Percentiles rank a stretch among this genome's conserved stretches.
Evolutionary conservation across 2,113 vertebrate species (phyloP).

Genomic region (Rhineura floridana): DNA sequence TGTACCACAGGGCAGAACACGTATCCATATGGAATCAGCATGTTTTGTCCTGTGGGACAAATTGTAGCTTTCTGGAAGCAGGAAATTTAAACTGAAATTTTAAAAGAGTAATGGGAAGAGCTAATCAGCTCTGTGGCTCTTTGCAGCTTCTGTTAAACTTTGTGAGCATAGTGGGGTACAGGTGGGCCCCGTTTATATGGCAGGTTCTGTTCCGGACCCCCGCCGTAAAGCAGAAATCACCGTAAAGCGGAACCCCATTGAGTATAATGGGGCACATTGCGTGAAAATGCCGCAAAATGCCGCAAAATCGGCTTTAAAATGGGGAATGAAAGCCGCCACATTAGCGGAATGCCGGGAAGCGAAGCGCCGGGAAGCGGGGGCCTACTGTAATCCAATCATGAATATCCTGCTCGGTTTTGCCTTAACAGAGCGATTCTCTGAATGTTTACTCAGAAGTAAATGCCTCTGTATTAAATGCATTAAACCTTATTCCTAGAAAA

Average conservation of each 20-base stretch:
- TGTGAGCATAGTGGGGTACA: neutral
- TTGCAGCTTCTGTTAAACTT: neutral
- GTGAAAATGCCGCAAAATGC: no score
- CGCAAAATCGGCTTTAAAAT: no score
- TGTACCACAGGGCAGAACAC: neutral
- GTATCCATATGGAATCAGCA: neutral
- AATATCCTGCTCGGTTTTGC: neutral
- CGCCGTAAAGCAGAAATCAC: no score
- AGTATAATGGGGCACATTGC: no score
- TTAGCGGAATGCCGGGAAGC: no score
- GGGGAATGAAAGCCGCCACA: no score
- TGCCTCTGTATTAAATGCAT: neutral
- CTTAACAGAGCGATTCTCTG: neutral
- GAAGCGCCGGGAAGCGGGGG: no score
- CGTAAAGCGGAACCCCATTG: no score
- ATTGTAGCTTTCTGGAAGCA: neutral
- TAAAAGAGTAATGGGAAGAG: neutral
- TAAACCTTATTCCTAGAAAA: neutral
- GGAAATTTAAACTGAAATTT: neutral
- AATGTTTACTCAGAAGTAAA: neutral
- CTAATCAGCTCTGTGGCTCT: neutral
- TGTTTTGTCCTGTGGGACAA: neutral
- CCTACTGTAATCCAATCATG: neutral
- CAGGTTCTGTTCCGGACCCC: no score
- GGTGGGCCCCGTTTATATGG: no score